phyloP scores from a whole-genome alignment of 2,113 vertebrate genomes.

The Austrofundulus limnaeus region DNA sequence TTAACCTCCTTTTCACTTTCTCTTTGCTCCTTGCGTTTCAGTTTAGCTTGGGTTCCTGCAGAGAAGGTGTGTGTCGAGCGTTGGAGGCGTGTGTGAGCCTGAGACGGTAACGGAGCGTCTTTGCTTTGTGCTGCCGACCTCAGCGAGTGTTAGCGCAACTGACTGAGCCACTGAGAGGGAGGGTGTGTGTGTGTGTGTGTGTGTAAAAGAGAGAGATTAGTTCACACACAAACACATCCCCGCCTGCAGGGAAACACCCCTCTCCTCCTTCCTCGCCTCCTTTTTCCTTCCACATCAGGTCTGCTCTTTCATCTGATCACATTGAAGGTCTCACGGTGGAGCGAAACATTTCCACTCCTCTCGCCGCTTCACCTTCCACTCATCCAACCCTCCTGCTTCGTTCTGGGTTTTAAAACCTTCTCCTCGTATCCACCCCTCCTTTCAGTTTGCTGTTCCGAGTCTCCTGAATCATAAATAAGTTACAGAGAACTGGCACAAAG shows the following conservation, averaged over 20 bases:
- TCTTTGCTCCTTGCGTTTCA: not conserved
- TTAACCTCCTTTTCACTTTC: slow-evolving; percentile 20
- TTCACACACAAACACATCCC: slow-evolving; percentile 57
- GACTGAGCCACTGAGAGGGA: slow-evolving; percentile 49
- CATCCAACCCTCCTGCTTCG: slow-evolving; percentile 9
- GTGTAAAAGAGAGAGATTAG: slow-evolving; percentile 37
- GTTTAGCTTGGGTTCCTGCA: slow-evolving; percentile 22
- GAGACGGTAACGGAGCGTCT: slow-evolving; percentile 29
- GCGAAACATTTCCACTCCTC: slow-evolving; percentile 22
- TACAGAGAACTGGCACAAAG: slow-evolving; percentile 38
- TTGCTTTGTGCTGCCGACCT: slow-evolving; percentile 67
- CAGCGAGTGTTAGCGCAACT: slow-evolving; percentile 53
- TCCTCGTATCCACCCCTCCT: slow-evolving; percentile 26
- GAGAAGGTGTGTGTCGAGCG: slow-evolving; percentile 37
- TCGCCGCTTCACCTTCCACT: not conserved
- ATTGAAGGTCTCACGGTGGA: slow-evolving; percentile 25
- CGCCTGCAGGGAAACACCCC: slow-evolving; percentile 61
- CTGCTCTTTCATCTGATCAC: slow-evolving; percentile 40
- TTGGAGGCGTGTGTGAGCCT: slow-evolving; percentile 12
- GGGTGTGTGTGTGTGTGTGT: slow-evolving; percentile 31
- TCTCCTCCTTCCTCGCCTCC: slow-evolving; percentile 15
- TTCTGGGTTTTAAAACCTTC: slow-evolving; percentile 23
- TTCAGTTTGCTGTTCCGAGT: slow-evolving; percentile 41
- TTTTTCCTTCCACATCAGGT: slow-evolving; percentile 32
- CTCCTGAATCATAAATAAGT: slow-evolving; percentile 70